Percentiles rank a stretch among this genome's conserved stretches.
Conservation (phyloP, 2,888 invertebrate genomes). For the Opisthograptis luteolata region DNA sequence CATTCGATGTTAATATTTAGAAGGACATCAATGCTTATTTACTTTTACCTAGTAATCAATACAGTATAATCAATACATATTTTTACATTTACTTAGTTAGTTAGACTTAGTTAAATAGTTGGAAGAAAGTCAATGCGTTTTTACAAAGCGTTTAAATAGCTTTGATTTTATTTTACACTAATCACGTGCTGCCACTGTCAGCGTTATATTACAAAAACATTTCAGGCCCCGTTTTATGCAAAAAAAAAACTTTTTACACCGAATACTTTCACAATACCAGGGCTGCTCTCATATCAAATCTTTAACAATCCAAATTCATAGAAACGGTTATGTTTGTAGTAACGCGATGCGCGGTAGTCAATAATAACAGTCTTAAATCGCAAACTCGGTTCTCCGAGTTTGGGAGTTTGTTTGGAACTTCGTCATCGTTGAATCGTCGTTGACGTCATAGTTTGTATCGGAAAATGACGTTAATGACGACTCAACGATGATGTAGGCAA, state of each 20-base stretch:
- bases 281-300: neutral
- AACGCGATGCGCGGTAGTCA: no score
- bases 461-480: no score
- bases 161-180: neutral
- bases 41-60: slow-evolving; percentile 6
- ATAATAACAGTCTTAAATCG: no score
- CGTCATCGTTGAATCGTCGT: no score
- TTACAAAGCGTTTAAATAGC: slow-evolving; percentile 12
- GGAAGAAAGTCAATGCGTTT: neutral
- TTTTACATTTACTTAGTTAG: neutral
- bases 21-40: slow-evolving; percentile 1
- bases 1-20: neutral
- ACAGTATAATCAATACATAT: slow-evolving; percentile 11
- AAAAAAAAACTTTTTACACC: neutral
- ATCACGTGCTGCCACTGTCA: slow-evolving; percentile 9
- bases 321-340: neutral
- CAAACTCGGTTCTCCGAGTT: no score
- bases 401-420: no score
- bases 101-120: neutral
- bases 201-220: slow-evolving; percentile 1
- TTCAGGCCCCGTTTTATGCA: slow-evolving; percentile 1
- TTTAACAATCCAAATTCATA: slow-evolving; percentile 5
- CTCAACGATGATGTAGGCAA: no score
- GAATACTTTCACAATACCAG: neutral
- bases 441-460: no score